Base-by-base conservation (phyloP, 2,113 vertebrate species). In the Maccullochella peelii region DNA sequence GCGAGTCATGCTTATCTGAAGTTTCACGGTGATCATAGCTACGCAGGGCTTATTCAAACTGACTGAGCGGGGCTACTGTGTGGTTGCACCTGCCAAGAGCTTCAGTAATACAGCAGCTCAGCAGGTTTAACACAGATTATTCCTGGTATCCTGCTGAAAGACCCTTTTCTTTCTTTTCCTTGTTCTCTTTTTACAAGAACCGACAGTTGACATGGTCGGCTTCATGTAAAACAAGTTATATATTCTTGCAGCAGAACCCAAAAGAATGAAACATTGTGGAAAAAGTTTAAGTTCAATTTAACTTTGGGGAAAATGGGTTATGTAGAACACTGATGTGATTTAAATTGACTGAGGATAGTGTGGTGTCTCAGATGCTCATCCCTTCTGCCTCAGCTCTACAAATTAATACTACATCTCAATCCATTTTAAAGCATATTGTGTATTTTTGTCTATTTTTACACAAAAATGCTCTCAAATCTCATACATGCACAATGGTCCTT, bases 91-190 rank as follows among this genome's bases (percentile, higher is more conserved):
- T 87, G 88, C 62, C 84, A 88, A 78, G 55, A 70, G 61, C 74
- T 69, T 70, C 83, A 79, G 81, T 75, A 82, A 73, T 63, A 72
- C 69, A 66, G 69, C 23, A 42, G 78, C 68, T 79, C 79, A 85
- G 88, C 79, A 82, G 70, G 71, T 86, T 85, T 58, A 78, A 80
- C 72, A 67, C 69, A 69, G 76, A 85, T 81, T 72, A 87, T 68
- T 71, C 62, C 76, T 67, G 21, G 38, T 73, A 70, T 77, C 65
- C 72, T 58, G 67, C 68, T 25, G 70, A 66, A 74, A 71, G 33
- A 59, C 15, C 15, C 47, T 20, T 50, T 52, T 63, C 73, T 30
- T 49, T 21, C 5, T 69, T 62, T 59, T 2, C 61, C 75, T 49
- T 47, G 12, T 65, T 79, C 75, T 66, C 36, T 36, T 62, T 73